phyloP scores from a whole-genome alignment of 2,113 vertebrate genomes.

The Nerophis ophidion region DNA sequence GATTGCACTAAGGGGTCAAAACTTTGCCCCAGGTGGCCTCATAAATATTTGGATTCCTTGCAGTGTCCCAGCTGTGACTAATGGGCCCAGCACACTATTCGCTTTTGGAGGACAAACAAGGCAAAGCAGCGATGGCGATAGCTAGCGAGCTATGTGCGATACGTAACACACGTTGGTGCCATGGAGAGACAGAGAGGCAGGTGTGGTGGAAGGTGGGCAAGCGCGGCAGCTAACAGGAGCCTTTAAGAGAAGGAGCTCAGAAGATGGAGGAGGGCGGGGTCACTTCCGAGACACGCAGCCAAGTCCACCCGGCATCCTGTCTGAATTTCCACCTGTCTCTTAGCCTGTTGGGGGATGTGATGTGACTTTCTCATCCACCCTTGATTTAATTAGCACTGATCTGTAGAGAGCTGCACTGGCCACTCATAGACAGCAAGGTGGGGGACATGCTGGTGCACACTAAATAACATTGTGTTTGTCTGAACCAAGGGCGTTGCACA shows the following conservation, averaged over 20 bases:
- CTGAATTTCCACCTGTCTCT: conserved; percentile 1
- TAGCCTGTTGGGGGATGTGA: conserved; percentile 12
- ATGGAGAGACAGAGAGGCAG: conserved; percentile 40
- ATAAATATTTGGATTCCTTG: background rate
- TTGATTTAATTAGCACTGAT: conserved; percentile 69
- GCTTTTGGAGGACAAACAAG: conserved; percentile 25
- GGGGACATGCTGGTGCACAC: conserved; percentile 29
- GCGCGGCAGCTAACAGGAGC: conserved; percentile 39
- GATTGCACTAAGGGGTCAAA: background rate
- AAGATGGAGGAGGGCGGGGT: conserved; percentile 9
- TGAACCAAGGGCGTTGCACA: conserved; percentile 58
- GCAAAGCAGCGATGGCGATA: conserved; percentile 58
- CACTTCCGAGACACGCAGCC: conserved; percentile 20
- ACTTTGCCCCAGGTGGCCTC: background rate
- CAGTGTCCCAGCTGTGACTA: conserved; percentile 1
- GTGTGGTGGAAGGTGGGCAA: conserved; percentile 38
- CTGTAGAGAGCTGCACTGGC: conserved; percentile 56
- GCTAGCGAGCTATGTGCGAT: conserved; percentile 45
- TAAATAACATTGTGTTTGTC: conserved; percentile 47
- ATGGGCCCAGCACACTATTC: background rate
- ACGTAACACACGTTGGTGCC: conserved; percentile 56
- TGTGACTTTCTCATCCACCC: conserved; percentile 46
- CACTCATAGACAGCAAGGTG: conserved; percentile 38
- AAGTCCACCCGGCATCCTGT: conserved; percentile 15
- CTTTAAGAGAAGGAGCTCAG: conserved; percentile 15